Base-by-base conservation (phyloP, 2,888 invertebrate species). In the Catocala fraxini region DNA sequence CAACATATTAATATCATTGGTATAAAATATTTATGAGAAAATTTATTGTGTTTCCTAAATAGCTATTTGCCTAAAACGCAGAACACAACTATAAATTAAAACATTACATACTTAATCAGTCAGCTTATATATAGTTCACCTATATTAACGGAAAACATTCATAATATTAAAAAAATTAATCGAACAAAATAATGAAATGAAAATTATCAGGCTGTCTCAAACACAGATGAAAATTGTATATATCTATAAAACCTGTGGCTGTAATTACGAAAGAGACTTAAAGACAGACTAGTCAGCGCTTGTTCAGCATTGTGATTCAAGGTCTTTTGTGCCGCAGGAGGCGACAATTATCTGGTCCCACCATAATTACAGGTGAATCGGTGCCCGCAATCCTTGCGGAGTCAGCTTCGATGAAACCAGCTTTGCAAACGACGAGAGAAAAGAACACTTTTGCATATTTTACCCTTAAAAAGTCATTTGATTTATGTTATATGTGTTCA, bases 361-460 rank as follows among this genome's bases (percentile, higher is more conserved):
- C 71, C 73, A 71, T 80, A 79, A 81, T 82, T 77, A 71, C 72
- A 70, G 64, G 65, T 69, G 74, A 71, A 66, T 69, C 70, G 60
- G 72, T 72, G 66, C 63, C 74, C 70, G 72, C 69, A 62, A 68
- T 63, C 66, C 58, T 57, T 68, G 70, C 64, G 34, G 51, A 77
- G 59, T 75, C 72, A 72, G 77, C 67, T 71, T 55, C 48, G 55
- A 51, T 43, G 59, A 60, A 57, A 55, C 61, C 52, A 51, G 49
- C 47, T 59, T 68, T 56, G 53, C 65, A 73, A 64, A 52, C 58
- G 41, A 55, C 25, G 57, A 45, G 51, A 65, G 7, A 64, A 52
- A 34, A 33, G 47, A 58, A 54, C 25, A 43, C 15, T 34, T n/a
- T 35, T n/a, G 11, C 12, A 7, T 0, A 13, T 9, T 47, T 10